Evolutionary conservation across 2,797 vertebrate genomes (phyloP), one percentile per base, ranked within the genome.

Genomic region (Notolepis coatsorum): DNA sequence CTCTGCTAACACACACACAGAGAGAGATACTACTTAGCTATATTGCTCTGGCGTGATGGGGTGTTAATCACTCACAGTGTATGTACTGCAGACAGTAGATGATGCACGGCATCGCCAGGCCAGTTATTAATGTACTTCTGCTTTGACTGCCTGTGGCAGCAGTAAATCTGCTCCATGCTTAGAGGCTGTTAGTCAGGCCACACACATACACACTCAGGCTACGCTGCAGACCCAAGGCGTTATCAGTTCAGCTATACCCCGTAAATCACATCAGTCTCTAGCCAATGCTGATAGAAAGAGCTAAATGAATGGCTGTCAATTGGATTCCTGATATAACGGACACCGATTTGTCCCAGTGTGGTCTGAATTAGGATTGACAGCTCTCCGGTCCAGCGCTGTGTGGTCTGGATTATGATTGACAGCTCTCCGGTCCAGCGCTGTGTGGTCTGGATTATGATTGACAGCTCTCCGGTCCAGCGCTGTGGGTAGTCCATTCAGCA

Each of bases 311-410:
- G 61, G 58, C 41, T 48, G 48, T 37, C 47, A 59, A 33, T 71
- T 25, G 8, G 39, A 55, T 31, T 43, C 50, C 47, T 53, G 57
- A 74, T 66, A 74, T 66, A 54, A 66, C 42, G 30, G 57, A 39
- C 58, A 41, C 61, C 52, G 48, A 43, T 75, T 62, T 68, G 41
- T 7, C 63, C 41, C 61, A 18, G 64, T 2, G 9, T 56, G 43
- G 1, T 23, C 25, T 61, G 41, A 65, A 71, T 73, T 63, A 35
- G 72, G 74, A 81, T 61, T 47, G 67, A 81, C 42, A 48, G 41
- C 48, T 39, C 46, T 48, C 41, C 37, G 33, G 15, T 23, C 3
- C 2, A 8, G 47, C 51, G n/a, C n/a, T n/a, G 50, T 3, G 23
- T 31, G 24, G 0, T n/a, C n/a, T n/a, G n/a, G n/a, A n/a, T n/a